Evolutionary conservation across 1,140 invertebrate species (phyloP).

Genomic region (Brachionus sp.): DNA sequence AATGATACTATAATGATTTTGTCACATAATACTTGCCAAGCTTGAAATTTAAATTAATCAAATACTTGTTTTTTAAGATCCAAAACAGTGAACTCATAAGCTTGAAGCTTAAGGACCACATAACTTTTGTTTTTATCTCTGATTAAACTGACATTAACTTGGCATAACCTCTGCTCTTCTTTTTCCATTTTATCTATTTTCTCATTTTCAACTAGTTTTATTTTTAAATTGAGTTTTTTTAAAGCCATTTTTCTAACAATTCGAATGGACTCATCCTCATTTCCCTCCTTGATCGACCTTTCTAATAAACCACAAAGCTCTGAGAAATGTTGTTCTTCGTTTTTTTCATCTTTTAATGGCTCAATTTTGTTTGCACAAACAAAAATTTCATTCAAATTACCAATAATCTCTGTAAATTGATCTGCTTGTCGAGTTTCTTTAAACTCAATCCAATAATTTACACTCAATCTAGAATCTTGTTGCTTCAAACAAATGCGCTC

Average conservation of each 20-base stretch:
- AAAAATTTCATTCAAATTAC: neutral
- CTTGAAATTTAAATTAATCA: neutral
- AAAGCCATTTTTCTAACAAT: neutral
- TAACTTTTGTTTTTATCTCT: neutral
- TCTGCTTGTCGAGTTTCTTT: neutral
- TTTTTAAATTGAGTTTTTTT: neutral
- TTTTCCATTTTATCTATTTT: neutral
- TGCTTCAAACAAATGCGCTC: neutral
- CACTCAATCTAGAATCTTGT: neutral
- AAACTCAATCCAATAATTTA: neutral
- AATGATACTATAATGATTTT: too few species aligned
- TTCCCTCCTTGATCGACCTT: neutral
- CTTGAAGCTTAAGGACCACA: neutral
- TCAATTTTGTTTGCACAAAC: neutral
- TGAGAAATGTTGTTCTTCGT: neutral
- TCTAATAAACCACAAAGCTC: neutral
- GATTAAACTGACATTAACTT: neutral
- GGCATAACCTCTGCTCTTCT: neutral
- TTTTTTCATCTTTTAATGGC: neutral
- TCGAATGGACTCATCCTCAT: neutral
- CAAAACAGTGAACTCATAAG: conserved; percentile 1
- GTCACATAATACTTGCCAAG: neutral
- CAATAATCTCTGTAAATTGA: neutral
- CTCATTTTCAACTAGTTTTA: neutral
- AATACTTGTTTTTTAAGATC: conserved; percentile 9